phyloP scores from a whole-genome alignment of 2,113 vertebrate species.

The Pseudois nayaur region DNA sequence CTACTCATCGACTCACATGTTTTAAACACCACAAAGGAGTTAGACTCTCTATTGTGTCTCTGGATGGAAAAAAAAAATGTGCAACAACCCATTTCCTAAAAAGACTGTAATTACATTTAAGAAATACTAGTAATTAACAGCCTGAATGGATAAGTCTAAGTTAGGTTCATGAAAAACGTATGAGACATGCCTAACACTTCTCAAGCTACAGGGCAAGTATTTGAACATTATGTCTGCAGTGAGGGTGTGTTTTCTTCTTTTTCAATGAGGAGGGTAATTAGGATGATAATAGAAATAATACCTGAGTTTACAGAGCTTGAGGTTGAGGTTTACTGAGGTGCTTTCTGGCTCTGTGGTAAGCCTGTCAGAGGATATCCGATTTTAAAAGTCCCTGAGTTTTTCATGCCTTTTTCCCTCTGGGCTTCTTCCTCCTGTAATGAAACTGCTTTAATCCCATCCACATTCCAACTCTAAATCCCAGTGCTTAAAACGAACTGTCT shows the following conservation, averaged over 20 bases:
- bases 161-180: constrained; percentile 22
- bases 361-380: neutral
- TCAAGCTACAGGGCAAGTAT: constrained; percentile 17
- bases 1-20: constrained; percentile 14
- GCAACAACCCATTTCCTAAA: constrained; percentile 46
- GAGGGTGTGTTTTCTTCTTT: constrained; percentile 47
- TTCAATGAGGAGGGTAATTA: constrained; percentile 55
- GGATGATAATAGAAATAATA: constrained; percentile 50
- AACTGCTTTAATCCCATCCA: constrained; percentile 36
- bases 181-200: constrained; percentile 27
- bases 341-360: constrained; percentile 22
- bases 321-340: constrained; percentile 18
- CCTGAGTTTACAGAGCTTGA: constrained; percentile 23
- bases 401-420: neutral
- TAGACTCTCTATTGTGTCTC: constrained; percentile 9
- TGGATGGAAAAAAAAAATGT: constrained; percentile 36
- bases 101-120: constrained; percentile 54
- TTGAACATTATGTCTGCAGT: constrained; percentile 45
- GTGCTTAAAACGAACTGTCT: constrained; percentile 42
- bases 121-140: constrained; percentile 49
- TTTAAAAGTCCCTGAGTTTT: constrained; percentile 34
- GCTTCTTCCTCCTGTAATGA: constrained; percentile 51
- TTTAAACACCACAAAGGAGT: constrained; percentile 34
- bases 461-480: constrained; percentile 16
- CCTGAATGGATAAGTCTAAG: neutral